phyloP scores from a whole-genome alignment of 2,888 invertebrate genomes.

The Limnephilus rhombicus region DNA sequence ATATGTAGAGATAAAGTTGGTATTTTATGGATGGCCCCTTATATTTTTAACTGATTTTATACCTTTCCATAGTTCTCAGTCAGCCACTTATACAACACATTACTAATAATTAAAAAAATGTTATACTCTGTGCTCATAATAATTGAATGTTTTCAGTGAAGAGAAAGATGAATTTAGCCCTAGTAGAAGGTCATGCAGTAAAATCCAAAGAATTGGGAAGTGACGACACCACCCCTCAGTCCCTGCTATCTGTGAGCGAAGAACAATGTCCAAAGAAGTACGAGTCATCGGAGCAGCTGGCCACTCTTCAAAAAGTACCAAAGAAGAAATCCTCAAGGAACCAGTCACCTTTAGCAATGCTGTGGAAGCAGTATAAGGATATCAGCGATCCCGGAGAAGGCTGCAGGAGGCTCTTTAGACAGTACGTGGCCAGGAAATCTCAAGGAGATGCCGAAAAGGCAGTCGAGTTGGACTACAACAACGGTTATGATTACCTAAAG shows the following conservation, averaged over 20 bases:
- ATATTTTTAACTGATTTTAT: too few relatives aligned
- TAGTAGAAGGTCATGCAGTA: slow-evolving; percentile 43
- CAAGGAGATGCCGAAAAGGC: background rate
- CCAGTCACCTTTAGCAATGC: background rate
- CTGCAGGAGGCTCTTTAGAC: slow-evolving; percentile 54
- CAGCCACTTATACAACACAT: too few relatives aligned
- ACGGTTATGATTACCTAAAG: slow-evolving; percentile 69
- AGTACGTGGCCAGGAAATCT: slow-evolving; percentile 14
- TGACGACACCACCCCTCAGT: background rate
- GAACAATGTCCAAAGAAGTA: background rate
- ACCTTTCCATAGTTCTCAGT: too few relatives aligned
- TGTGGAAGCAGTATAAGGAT: slow-evolving; percentile 49
- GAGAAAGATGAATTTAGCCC: slow-evolving; percentile 63
- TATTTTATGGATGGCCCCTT: too few relatives aligned
- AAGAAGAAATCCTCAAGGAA: slow-evolving; percentile 10
- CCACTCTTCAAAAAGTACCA: background rate
- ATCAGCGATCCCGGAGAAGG: slow-evolving; percentile 52
- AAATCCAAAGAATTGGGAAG: slow-evolving; percentile 57
- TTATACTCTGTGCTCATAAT: background rate
- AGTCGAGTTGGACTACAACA: slow-evolving; percentile 48
- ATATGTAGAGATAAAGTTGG: too few relatives aligned
- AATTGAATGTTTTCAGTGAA: slow-evolving; percentile 67
- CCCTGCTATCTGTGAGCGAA: background rate
- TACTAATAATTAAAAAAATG: background rate
- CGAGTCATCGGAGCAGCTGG: background rate